phyloP scores from a whole-genome alignment of 2,113 vertebrate genomes.

The Cyprinodon tularosa region DNA sequence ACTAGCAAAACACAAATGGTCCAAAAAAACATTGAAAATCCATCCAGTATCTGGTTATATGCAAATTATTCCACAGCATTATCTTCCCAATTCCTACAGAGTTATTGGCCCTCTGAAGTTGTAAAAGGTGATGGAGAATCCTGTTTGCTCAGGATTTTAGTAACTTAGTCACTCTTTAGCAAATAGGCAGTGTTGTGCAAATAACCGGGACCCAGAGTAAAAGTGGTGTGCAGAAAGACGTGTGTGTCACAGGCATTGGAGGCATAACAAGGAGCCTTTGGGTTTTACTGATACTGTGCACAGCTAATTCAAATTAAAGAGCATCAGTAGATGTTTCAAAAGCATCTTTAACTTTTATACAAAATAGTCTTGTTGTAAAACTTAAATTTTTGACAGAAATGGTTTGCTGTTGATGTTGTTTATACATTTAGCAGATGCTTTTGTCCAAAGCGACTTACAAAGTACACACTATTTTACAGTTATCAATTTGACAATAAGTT shows the following conservation, averaged over 20 bases:
- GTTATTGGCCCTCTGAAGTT: background rate
- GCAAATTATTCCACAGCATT: background rate
- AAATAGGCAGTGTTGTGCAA: background rate
- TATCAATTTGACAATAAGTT: no score
- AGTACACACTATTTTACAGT: no score
- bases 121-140: constrained; percentile 20
- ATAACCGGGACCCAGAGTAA: background rate
- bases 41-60: constrained; percentile 2
- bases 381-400: background rate
- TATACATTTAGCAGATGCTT: no score
- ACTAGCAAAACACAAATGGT: background rate
- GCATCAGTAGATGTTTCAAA: background rate
- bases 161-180: constrained; percentile 6
- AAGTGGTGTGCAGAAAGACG: background rate
- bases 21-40: background rate
- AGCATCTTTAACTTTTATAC: background rate
- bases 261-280: background rate
- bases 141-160: background rate
- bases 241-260: background rate
- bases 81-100: background rate
- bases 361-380: background rate
- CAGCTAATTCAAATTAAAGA: background rate
- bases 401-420: no score
- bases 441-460: no score
- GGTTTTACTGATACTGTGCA: background rate